A percentile compares a stretch with the other conserved stretches of the same genome.
Conservation (phyloP, 2,113 vertebrate genomes). For the Macquaria ambigua region DNA sequence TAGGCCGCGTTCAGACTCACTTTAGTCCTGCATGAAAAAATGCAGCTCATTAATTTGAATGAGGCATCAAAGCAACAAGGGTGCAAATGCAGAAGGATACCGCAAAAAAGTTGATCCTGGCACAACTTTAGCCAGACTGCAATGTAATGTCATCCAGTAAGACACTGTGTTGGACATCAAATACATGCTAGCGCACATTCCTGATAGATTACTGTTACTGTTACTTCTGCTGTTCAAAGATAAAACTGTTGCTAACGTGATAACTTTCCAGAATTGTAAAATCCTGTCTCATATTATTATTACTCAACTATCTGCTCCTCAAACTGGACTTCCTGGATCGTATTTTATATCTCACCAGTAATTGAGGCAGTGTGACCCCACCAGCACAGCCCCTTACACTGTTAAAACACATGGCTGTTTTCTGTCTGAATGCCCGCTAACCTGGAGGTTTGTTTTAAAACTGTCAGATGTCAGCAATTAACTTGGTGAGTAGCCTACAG, state of each 20-base stretch:
- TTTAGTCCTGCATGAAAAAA: background rate
- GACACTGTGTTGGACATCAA: background rate
- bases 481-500: background rate
- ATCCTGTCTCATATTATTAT: no score
- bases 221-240: no score
- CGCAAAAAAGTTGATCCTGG: background rate
- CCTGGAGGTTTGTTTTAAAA: background rate
- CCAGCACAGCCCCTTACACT: no score
- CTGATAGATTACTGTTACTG: no score
- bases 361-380: no score
- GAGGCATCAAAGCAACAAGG: background rate
- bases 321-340: background rate
- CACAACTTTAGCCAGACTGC: background rate
- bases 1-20: background rate
- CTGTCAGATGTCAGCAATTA: background rate
- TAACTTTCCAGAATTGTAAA: no score
- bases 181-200: no score
- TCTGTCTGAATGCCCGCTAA: background rate
- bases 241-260: no score
- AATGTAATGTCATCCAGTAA: background rate
- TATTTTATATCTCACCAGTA: no score
- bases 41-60: background rate
- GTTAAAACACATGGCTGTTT: background rate
- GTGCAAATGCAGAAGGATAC: background rate
- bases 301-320: no score